phyloP scores from a whole-genome alignment of 2,797 vertebrate species.

The Rhynchotus rufescens region DNA sequence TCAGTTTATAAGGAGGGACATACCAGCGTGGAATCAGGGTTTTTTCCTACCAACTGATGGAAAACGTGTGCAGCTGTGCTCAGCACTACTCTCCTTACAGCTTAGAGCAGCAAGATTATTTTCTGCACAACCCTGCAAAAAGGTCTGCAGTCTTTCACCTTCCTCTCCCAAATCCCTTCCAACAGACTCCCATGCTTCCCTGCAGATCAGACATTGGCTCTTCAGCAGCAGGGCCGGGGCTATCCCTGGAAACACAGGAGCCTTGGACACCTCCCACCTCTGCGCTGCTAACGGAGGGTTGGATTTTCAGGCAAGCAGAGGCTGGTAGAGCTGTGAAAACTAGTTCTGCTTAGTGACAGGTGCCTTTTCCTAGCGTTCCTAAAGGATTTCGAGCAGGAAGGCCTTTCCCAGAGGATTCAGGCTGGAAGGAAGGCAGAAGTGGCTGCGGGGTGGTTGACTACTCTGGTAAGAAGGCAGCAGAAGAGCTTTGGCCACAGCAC shows the following conservation, averaged over 20 bases:
- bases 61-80: neutral
- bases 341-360: neutral
- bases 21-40: neutral
- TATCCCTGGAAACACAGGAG: neutral
- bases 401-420: neutral
- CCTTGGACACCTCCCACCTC: neutral
- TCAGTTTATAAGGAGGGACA: neutral
- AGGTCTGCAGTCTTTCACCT: neutral
- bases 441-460: accelerated
- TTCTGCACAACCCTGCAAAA: neutral
- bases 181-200: neutral
- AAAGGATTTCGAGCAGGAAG: neutral
- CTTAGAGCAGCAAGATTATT: neutral
- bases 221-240: neutral
- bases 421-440: neutral
- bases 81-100: neutral
- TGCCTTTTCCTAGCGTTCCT: neutral
- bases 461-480: neutral
- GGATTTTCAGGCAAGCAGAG: neutral
- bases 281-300: neutral
- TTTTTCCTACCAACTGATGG: neutral
- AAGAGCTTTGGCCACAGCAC: neutral
- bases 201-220: neutral
- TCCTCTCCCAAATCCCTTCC: neutral
- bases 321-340: neutral